These are phyloP conservation scores for Lysiphlebus fabarum DNA, from an alignment of 1,140 invertebrate species.

Conservation along the genomic window DNA sequence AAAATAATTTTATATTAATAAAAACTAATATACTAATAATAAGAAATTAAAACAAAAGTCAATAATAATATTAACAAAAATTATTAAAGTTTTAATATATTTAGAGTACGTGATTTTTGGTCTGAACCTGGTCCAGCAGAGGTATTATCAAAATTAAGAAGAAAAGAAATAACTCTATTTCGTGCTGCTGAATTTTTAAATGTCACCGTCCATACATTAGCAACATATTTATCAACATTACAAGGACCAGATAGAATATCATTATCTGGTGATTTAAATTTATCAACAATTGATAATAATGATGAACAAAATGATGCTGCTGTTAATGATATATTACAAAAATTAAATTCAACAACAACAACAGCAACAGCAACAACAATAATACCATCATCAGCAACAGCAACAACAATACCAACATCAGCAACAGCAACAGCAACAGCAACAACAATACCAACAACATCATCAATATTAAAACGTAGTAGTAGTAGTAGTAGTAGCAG, in stretches of 20 bases:
- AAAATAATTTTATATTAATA: neutral
- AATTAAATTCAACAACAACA: conserved; percentile 42
- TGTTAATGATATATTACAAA: conserved; percentile 48
- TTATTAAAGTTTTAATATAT: conserved; percentile 28
- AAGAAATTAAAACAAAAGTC: neutral
- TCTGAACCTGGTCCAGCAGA: conserved; percentile 70
- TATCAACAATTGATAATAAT: conserved; percentile 37
- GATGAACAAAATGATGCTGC: conserved; percentile 42
- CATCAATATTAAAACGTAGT: conserved; percentile 52
- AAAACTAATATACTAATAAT: too few relatives aligned
- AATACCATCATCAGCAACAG: neutral
- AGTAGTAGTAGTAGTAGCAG: conserved; percentile 41
- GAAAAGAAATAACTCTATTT: conserved; percentile 69
- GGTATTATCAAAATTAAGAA: conserved; percentile 65
- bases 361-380: conserved; percentile 29
- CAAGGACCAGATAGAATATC: conserved; percentile 56
- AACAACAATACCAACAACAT: conserved; percentile 42
- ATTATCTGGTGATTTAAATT: conserved; percentile 45
- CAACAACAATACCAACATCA: conserved; percentile 21
- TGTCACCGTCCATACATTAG: conserved; percentile 68
- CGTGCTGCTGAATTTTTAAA: conserved; percentile 70
- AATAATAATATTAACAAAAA: conserved; percentile 2
- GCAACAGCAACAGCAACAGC: conserved; percentile 6
- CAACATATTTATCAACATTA: conserved; percentile 65
- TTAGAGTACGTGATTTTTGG: conserved; percentile 73